Conservation (phyloP, 53 echinoderm and acorn worm species). For the Paracentrotus lividus region DNA sequence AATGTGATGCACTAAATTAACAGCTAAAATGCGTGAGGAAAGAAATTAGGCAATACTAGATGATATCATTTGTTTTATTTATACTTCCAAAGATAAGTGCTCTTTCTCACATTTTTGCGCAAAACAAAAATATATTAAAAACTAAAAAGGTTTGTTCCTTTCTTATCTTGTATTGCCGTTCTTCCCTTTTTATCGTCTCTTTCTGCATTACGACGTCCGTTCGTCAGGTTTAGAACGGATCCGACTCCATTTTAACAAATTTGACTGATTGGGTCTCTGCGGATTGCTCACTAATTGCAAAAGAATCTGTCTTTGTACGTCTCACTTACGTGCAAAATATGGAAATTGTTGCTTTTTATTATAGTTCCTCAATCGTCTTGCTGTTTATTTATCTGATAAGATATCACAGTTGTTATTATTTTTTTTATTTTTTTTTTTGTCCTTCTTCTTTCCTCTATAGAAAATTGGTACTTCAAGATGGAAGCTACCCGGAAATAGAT, state of each 20-base stretch:
- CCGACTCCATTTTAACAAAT: background rate
- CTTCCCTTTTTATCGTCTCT: background rate
- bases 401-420: background rate
- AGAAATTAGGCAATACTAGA: too few species aligned
- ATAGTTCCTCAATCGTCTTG: background rate
- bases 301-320: background rate
- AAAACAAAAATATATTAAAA: background rate
- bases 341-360: background rate
- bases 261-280: background rate
- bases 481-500: background rate
- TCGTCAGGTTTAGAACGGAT: background rate
- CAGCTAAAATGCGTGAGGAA: too few species aligned
- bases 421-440: background rate
- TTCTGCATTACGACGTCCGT: background rate
- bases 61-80: too few species aligned
- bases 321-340: background rate
- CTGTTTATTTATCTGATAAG: background rate
- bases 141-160: background rate
- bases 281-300: background rate
- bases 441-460: too few species aligned
- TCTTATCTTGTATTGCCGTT: background rate
- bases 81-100: too few species aligned
- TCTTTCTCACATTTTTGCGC: too few species aligned
- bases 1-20: too few species aligned
- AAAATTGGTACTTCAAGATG: background rate